These are phyloP conservation scores for Cheiracanthium punctorium DNA, from an alignment of 2,888 invertebrate genomes.

Conservation along the genomic window DNA sequence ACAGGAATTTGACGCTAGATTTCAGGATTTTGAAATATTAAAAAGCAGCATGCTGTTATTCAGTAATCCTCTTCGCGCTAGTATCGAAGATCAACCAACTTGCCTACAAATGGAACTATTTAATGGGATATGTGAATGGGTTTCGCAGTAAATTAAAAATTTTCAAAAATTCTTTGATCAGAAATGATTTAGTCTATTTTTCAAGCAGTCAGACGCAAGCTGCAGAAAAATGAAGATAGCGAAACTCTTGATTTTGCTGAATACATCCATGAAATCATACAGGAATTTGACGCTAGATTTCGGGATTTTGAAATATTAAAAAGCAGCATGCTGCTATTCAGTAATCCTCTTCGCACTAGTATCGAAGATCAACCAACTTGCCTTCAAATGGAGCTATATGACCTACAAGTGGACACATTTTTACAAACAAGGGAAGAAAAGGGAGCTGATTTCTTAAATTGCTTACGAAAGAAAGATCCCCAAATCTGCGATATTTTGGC, in stretches of 20 bases:
- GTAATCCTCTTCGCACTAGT: slow-evolving; percentile 14
- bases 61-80: no score
- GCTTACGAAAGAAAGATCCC: no score
- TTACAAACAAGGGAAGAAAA: neutral
- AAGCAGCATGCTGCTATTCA: slow-evolving; percentile 24
- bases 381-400: slow-evolving; percentile 29
- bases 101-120: no score
- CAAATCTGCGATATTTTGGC: neutral
- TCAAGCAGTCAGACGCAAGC: no score
- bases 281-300: neutral
- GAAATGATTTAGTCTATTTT: neutral
- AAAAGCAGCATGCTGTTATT: no score
- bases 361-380: slow-evolving; percentile 23
- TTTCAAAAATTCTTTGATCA: neutral
- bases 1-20: no score
- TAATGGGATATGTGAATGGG: no score
- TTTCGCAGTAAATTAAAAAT: no score
- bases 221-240: neutral
- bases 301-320: slow-evolving; percentile 27
- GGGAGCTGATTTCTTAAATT: no score
- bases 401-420: slow-evolving; percentile 12
- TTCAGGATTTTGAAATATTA: no score
- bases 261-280: slow-evolving; percentile 14
- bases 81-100: no score
- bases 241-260: neutral